Conservation (phyloP, 2,888 invertebrate species). For the Microctonus brassicae region DNA sequence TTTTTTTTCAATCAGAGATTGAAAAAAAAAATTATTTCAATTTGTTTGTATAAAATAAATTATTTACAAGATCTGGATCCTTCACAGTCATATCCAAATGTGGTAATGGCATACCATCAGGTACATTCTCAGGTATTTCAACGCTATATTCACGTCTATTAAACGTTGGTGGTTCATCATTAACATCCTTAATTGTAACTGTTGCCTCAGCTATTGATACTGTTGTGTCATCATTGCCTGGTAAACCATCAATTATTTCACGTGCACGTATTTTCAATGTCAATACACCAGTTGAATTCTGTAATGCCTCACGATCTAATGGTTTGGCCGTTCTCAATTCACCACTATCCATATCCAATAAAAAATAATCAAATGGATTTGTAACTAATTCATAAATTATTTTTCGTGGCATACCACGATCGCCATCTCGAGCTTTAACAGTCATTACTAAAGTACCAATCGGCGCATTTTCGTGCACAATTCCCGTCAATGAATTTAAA, state of each 20-base stretch:
- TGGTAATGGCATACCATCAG: conserved; percentile 84
- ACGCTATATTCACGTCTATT: conserved; percentile 85
- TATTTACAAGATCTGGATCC: conserved; percentile 86
- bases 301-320: conserved; percentile 86
- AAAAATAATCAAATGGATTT: conserved; percentile 92
- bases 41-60: conserved; percentile 19
- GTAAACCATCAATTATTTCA: conserved; percentile 81
- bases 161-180: conserved; percentile 89
- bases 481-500: conserved; percentile 82
- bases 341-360: conserved; percentile 83
- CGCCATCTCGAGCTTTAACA: conserved; percentile 86
- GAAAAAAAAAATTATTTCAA: not conserved
- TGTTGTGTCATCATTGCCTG: conserved; percentile 78
- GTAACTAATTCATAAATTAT: conserved; percentile 79
- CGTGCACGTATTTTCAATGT: conserved; percentile 84
- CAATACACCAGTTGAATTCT: conserved; percentile 84
- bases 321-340: conserved; percentile 87
- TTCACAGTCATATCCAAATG: conserved; percentile 87
- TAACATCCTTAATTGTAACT: conserved; percentile 88
- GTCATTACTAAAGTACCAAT: conserved; percentile 86
- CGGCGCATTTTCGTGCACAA: conserved; percentile 85
- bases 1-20: too few species aligned
- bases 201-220: conserved; percentile 81
- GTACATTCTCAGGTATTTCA: conserved; percentile 85
- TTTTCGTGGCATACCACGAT: conserved; percentile 84